Percentiles rank a stretch among this genome's conserved stretches.
Conservation (phyloP, 2,888 invertebrate species). For the Glyphotaelius pellucidus region DNA sequence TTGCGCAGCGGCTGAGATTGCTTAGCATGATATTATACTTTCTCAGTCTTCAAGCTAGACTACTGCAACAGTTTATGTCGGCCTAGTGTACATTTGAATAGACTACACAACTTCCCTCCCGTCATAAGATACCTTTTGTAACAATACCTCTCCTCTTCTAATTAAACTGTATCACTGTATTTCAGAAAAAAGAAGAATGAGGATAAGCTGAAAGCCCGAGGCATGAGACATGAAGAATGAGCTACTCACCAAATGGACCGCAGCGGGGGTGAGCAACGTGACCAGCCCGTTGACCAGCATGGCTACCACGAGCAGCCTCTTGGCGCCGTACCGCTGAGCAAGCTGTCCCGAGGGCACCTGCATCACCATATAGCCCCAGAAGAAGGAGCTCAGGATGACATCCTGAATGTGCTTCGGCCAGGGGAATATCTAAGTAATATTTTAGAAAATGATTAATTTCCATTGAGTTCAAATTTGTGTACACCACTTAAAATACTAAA, state of each 20-base stretch:
- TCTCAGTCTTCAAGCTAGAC: no score
- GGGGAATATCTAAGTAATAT: slow-evolving; percentile 69
- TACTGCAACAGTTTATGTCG: no score
- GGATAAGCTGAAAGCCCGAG: no score
- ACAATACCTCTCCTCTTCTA: no score
- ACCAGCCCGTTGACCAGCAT: slow-evolving; percentile 80
- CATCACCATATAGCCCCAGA: slow-evolving; percentile 82
- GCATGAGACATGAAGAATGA: not conserved
- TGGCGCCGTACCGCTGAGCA: slow-evolving; percentile 84
- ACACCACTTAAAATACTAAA: no score
- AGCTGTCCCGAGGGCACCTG: slow-evolving; percentile 85
- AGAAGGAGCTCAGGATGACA: slow-evolving; percentile 76
- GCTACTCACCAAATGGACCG: slow-evolving; percentile 67
- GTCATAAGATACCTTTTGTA: no score
- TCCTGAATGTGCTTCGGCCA: slow-evolving; percentile 78
- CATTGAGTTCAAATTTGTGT: no score
- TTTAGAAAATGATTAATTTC: not conserved
- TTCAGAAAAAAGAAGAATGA: not conserved
- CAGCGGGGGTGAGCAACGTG: slow-evolving; percentile 83
- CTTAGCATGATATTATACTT: not conserved
- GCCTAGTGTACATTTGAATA: no score
- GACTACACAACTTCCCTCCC: no score
- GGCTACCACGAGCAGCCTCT: slow-evolving; percentile 78
- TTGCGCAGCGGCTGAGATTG: not conserved
- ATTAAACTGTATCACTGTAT: not conserved